Conservation (phyloP, 2,797 vertebrate genomes). For the Chaenodraco wilsoni region DNA sequence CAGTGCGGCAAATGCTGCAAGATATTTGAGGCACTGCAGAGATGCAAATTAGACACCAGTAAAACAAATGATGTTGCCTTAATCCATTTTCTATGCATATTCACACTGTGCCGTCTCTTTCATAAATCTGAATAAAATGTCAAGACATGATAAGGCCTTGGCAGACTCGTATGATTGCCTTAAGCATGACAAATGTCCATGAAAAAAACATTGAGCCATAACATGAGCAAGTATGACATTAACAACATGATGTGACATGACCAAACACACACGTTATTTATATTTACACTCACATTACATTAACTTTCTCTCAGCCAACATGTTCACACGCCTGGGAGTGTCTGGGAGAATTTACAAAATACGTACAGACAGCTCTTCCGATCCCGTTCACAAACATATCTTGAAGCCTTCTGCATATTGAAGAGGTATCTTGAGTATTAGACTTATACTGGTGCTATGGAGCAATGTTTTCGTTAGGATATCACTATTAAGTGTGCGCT, state of each 20-base stretch:
- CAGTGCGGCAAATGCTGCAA: constrained; percentile 61
- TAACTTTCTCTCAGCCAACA: constrained; percentile 9
- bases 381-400: constrained; percentile 1
- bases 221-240: constrained; percentile 25
- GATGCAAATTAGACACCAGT: constrained; percentile 74
- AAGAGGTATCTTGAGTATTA: background rate
- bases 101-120: constrained; percentile 55
- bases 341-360: background rate
- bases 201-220: constrained; percentile 30
- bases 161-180: constrained; percentile 35
- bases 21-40: constrained; percentile 61
- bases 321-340: background rate
- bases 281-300: constrained; percentile 10
- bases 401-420: background rate
- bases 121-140: constrained; percentile 68
- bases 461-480: background rate
- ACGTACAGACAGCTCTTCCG: background rate
- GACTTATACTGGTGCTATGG: background rate
- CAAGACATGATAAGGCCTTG: constrained; percentile 42
- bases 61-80: constrained; percentile 48
- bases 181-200: constrained; percentile 40
- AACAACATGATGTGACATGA: constrained; percentile 24
- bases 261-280: constrained; percentile 15
- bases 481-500: background rate
- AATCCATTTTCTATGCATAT: constrained; percentile 73